Evolutionary conservation across 1,140 invertebrate genomes (phyloP), one percentile per base, ranked within the genome.

Genomic region (Apis florea): DNA sequence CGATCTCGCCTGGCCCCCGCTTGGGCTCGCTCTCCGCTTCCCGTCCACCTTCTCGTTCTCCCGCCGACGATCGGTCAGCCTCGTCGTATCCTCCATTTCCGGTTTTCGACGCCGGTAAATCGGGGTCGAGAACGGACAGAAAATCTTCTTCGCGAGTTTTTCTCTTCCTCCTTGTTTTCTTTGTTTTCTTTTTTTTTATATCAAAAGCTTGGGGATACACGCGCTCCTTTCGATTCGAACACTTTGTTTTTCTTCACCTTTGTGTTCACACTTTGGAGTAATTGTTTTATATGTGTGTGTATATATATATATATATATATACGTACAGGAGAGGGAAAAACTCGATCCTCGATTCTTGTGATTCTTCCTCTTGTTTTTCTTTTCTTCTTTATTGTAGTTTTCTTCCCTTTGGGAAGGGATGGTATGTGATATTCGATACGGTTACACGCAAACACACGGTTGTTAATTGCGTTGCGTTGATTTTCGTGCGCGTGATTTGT

Each of bases 81-180:
- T 84, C 8, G 82, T 83, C 3, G 90, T 88, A 40, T 93, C 92
- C 24, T 92, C 90, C 90, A 92, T 92, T 15, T 21, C 11, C 2
- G 58, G 51, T n/a, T n/a, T n/a, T n/a, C n/a, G n/a, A n/a, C n/a
- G n/a, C n/a, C n/a, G n/a, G n/a, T n/a, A n/a, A n/a, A n/a, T n/a
- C n/a, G n/a, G n/a, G n/a, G n/a, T n/a, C n/a, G n/a, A n/a, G n/a
- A n/a, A n/a, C n/a, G n/a, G n/a, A n/a, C n/a, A n/a, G n/a, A n/a
- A n/a, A n/a, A n/a, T n/a, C n/a, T n/a, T n/a, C n/a, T n/a, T n/a
- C n/a, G n/a, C n/a, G n/a, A n/a, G n/a, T n/a, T n/a, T n/a, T n/a
- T n/a, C n/a, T n/a, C n/a, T n/a, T n/a, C n/a, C n/a, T n/a, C 10
- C 24, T n/a, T 1, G 9, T 19, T 4, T 9, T 6, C 17, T 64